phyloP scores from a whole-genome alignment of 1,140 invertebrate species.

The Thaumatotibia leucotreta region DNA sequence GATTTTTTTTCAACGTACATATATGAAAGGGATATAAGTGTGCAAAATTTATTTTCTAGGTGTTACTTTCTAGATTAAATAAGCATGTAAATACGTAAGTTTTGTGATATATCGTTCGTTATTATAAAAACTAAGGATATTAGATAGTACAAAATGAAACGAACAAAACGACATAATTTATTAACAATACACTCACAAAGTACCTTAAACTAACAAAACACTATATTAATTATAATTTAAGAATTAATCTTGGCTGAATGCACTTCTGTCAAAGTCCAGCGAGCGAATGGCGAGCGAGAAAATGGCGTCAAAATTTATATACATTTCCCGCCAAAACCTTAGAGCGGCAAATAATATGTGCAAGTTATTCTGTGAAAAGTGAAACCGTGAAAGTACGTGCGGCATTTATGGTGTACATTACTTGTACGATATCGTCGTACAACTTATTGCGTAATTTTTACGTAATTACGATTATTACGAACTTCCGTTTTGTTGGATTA shows the following conservation, averaged over 20 bases:
- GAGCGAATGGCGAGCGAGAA: conserved; percentile 20
- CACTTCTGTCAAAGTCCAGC: neutral
- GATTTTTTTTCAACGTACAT: neutral
- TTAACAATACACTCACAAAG: neutral
- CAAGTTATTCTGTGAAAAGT: conserved; percentile 8
- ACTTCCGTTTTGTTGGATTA: neutral
- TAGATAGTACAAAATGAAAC: conserved; percentile 9
- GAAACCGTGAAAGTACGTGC: conserved; percentile 4
- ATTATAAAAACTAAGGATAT: neutral
- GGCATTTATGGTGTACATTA: conserved; percentile 11
- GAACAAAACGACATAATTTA: conserved; percentile 10
- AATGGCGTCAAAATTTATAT: conserved; percentile 23
- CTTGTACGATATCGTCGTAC: neutral
- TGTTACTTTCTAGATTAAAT: neutral
- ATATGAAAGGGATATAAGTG: neutral
- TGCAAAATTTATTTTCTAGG: neutral
- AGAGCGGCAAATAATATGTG: conserved; percentile 6
- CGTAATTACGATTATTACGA: neutral
- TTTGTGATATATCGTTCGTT: conserved; percentile 7
- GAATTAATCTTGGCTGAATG: neutral
- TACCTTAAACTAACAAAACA: neutral
- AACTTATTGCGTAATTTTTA: neutral
- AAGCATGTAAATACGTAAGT: neutral
- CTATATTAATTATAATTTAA: neutral
- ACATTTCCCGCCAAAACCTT: conserved; percentile 11